Base-by-base conservation (phyloP, 2,797 vertebrate genomes). In the Pangasius djambal region DNA sequence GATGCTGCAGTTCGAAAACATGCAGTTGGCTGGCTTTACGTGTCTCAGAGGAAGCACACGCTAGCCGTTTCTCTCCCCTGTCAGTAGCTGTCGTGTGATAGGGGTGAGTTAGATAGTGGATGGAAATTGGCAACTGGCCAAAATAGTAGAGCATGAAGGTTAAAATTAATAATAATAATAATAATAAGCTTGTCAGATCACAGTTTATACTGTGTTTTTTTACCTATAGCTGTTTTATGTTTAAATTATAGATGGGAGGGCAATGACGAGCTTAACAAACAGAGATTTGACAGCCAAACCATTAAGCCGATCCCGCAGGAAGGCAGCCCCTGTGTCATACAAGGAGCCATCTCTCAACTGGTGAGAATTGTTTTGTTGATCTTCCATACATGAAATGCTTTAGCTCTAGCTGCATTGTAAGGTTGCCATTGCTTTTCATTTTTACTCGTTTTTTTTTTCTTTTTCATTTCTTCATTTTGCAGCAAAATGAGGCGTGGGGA, bases 401-500 rank as follows among this genome's bases (percentile, higher is more conserved):
- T 25, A 13, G 22, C 22, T 13, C 5, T 10, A 77, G 12, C 18
- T 34, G 40, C 25, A 18, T 50, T 50, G 40, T 84, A 69, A n/a
- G 2, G 5, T 83, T 63, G 0, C 6, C 16, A 57, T 1, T 20
- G 7, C 7, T 79, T 34, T 57, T 57, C 12, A 0, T 57, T 81
- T 59, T 34, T 25, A 34, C 20, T 31, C 1, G 40, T 31, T 55
- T 28, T n/a, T 16, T 31, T 55, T 40, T 40, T 3, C 37, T 37
- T 6, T 50, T 37, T 89, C 6, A 61, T 31, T 0, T 75, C 20
- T 86, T 44, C 3, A 16, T 31, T 87, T 89, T 0, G 86, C 93
- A 97, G 96, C 85, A 97, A 97, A 95, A 94, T 96, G 34, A 95
- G 96, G 15, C 96, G 96, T 74, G 96, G 95, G 69, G 96, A 96